These are phyloP conservation scores for Ophioderma brevispina DNA, from an alignment of 35 echinoderm and acorn worm genomes.

Conservation along the genomic window DNA sequence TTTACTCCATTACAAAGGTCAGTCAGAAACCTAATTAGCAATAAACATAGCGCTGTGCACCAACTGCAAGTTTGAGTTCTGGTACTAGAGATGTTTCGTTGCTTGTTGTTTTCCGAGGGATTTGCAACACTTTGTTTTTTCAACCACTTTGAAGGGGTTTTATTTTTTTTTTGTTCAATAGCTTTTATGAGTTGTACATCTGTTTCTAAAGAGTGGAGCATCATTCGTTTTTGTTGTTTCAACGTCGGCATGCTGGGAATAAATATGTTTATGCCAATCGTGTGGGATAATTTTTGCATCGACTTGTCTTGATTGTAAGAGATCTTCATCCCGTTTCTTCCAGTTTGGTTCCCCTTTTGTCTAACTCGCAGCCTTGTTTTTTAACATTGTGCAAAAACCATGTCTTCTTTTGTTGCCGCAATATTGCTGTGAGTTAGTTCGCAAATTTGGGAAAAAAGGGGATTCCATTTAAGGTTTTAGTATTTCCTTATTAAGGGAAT, in stretches of 20 bases:
- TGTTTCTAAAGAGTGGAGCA: conserved; percentile 32
- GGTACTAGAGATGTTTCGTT: neutral
- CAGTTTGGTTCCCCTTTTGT: conserved; percentile 13
- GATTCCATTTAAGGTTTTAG: conserved; percentile 39
- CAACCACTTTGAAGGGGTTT: neutral
- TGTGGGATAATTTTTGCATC: conserved; percentile 1
- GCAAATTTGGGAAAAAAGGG: conserved; percentile 52
- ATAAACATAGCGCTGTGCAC: conserved; percentile 52
- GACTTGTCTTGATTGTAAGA: neutral
- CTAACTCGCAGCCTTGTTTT: conserved; percentile 59
- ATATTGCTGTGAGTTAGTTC: conserved; percentile 54
- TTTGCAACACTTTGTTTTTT: conserved; percentile 3
- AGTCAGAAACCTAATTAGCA: conserved; percentile 28
- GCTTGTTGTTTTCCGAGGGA: neutral
- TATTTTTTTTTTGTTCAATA: too few relatives aligned
- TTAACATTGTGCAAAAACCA: conserved; percentile 65
- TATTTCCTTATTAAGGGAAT: neutral
- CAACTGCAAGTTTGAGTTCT: conserved; percentile 27
- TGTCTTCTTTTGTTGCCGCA: conserved; percentile 90
- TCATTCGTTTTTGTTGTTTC: conserved; percentile 33
- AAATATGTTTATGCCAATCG: conserved; percentile 62
- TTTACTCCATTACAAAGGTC: conserved; percentile 39
- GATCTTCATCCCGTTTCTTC: conserved; percentile 16
- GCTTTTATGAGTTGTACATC: conserved; percentile 34
- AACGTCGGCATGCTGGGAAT: conserved; percentile 45